Conservation (phyloP, 1,140 invertebrate species). For the Zaprionus nigranus region DNA sequence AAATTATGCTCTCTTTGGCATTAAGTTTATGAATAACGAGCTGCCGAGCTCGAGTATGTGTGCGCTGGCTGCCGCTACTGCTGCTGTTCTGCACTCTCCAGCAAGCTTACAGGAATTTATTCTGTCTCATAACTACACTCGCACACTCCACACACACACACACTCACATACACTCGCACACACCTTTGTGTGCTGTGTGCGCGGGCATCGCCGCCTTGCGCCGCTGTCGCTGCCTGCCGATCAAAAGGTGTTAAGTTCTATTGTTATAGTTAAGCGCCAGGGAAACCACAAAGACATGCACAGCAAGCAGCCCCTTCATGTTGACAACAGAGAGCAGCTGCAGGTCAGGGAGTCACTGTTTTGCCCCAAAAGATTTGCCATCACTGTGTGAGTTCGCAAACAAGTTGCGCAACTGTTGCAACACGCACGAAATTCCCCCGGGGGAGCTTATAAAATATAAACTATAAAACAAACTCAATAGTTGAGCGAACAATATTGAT, state of each 20-base stretch:
- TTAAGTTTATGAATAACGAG: constrained; percentile 82
- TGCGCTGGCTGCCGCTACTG: background rate
- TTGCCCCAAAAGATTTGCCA: background rate
- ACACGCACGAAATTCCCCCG: background rate
- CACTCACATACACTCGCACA: constrained; percentile 8
- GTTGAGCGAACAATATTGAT: background rate
- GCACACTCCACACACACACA: no score
- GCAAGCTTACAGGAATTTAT: constrained; percentile 74
- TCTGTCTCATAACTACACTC: constrained; percentile 67
- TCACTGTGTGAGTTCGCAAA: background rate
- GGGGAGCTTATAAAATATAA: background rate
- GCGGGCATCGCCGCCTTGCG: constrained; percentile 16
- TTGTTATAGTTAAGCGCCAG: constrained; percentile 73
- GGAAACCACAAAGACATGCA: constrained; percentile 70
- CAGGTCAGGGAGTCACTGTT: background rate
- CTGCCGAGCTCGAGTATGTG: constrained; percentile 25
- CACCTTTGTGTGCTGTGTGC: constrained; percentile 15
- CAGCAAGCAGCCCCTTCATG: constrained; percentile 44
- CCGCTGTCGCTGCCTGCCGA: constrained; percentile 64
- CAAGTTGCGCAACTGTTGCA: background rate
- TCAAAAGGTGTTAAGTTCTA: constrained; percentile 80
- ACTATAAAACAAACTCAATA: background rate
- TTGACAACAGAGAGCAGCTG: constrained; percentile 21
- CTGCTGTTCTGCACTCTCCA: constrained; percentile 51
- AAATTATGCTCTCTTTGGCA: constrained; percentile 82